Evolutionary conservation across 1,140 invertebrate species (phyloP).

Genomic region (Cecropterus lyciades): DNA sequence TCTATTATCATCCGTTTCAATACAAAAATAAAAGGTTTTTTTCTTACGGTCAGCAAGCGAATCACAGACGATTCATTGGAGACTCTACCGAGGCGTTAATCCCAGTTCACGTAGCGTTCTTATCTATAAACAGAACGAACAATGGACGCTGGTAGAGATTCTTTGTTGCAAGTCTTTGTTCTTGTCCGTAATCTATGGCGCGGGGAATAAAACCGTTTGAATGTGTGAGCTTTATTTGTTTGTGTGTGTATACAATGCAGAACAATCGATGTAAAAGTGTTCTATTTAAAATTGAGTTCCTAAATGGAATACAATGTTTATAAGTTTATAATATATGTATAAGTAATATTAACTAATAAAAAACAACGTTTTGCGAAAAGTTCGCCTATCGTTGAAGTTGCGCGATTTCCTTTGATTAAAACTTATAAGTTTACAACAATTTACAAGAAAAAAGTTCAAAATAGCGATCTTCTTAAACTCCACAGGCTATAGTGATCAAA

Average conservation of each 20-base stretch:
- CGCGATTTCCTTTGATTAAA: no score
- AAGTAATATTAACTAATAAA: no score
- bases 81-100: slow-evolving; percentile 31
- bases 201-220: slow-evolving; percentile 25
- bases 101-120: slow-evolving; percentile 34
- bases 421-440: no score
- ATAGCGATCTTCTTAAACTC: no score
- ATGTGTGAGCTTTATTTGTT: slow-evolving; percentile 9
- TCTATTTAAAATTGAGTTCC: not conserved
- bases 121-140: slow-evolving; percentile 35
- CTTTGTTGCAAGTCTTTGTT: slow-evolving; percentile 36
- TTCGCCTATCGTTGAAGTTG: no score
- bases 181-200: slow-evolving; percentile 29
- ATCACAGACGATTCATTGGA: slow-evolving; percentile 33
- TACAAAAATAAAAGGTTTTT: slow-evolving; percentile 4
- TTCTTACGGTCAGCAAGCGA: slow-evolving; percentile 25
- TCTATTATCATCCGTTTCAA: not conserved
- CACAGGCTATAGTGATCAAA: no score
- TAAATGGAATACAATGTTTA: no score
- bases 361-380: no score
- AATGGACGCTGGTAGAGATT: slow-evolving; percentile 32
- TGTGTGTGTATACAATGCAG: slow-evolving; percentile 7
- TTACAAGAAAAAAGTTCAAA: no score
- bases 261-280: slow-evolving; percentile 13
- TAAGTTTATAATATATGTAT: no score